phyloP scores from a whole-genome alignment of 2,888 invertebrate species.

The Agonopterix heracliana region DNA sequence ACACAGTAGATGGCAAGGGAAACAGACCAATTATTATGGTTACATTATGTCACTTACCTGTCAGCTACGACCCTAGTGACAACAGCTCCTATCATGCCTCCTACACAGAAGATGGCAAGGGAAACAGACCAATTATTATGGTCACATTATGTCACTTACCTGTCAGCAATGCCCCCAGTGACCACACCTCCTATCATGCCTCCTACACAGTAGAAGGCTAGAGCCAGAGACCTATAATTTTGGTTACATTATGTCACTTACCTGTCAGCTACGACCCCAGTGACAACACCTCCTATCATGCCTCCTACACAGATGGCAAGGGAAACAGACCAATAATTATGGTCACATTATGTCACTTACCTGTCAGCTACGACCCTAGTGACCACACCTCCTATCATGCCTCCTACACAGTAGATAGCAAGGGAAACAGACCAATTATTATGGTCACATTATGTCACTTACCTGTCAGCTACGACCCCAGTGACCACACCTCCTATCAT shows the following conservation, averaged over 20 bases:
- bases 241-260: no score
- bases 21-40: slow-evolving; percentile 90
- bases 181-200: slow-evolving; percentile 92
- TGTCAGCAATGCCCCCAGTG: slow-evolving; percentile 80
- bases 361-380: no score
- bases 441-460: no score
- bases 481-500: no score
- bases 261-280: slow-evolving; percentile 79
- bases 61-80: slow-evolving; percentile 81
- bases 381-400: no score
- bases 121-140: slow-evolving; percentile 83
- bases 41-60: no score
- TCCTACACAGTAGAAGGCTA: slow-evolving; percentile 89
- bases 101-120: slow-evolving; percentile 89
- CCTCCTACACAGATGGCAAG: no score
- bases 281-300: slow-evolving; percentile 83
- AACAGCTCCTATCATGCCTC: slow-evolving; percentile 90
- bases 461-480: no score
- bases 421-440: no score
- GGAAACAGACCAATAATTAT: no score
- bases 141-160: slow-evolving; percentile 28
- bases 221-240: slow-evolving; percentile 88
- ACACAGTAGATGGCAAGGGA: slow-evolving; percentile 89
- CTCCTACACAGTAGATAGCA: no score
- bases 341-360: no score